Evolutionary conservation across 2,888 invertebrate genomes (phyloP), one percentile per base, ranked within the genome.

Genomic region (Agrotis segetum): DNA sequence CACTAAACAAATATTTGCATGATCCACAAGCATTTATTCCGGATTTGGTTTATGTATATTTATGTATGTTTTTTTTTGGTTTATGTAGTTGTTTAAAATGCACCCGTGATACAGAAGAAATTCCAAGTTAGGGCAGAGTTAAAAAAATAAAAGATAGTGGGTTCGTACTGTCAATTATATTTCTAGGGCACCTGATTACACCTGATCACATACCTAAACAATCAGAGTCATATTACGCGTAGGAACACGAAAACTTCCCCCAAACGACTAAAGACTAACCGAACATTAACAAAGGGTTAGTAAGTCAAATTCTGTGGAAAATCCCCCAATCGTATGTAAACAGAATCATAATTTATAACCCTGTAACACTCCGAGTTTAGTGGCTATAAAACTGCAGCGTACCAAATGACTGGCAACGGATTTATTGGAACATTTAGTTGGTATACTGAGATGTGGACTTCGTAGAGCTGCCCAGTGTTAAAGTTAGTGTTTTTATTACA

Each of bases 321-420:
- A 79, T 86, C 74, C 83, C 90, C 86, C 81, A 74, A 58, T 68
- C 71, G 81, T 79, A 77, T 77, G 87, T 84, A 90, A 90, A 90
- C 89, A 88, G 81, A 87, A 87, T 85, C 85, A 88, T 91, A 89
- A 91, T 88, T 88, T 88, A 87, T 87, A 84, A 74, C 81, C 84
- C 77, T 85, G 87, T 87, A 83, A 86, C 84, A 85, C 79, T 55
- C 84, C 56, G 64, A 67, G 79, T 91, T 91, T 89, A 91, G 82
- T 85, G 85, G 81, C 89, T 71, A 87, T 91, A 90, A 91, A 90
- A 75, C 61, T 82, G 80, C 75, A 82, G 75, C 53, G 46, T 34
- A 49, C 65, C 52, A 61, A 56, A 79, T 64, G 47, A 79, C 79
- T 46, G 53, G 59, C 47, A 47, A 65, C 60, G 34, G 66, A 79